phyloP scores from a whole-genome alignment of 2,888 invertebrate species.

The Chrysopilus asiliformis region DNA sequence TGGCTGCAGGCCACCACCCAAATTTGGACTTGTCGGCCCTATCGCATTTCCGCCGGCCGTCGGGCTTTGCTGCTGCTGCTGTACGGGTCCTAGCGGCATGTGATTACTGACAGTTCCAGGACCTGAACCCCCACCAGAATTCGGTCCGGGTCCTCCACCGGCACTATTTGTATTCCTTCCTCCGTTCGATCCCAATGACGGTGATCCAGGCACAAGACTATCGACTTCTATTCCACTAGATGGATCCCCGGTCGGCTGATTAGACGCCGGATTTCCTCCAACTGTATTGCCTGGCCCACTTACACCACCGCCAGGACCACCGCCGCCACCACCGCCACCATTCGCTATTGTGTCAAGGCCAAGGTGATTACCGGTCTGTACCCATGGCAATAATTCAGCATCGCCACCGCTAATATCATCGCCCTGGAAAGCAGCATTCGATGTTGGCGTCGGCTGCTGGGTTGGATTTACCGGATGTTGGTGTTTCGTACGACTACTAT shows the following conservation, averaged over 20 bases:
- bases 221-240: slow-evolving; percentile 11
- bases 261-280: slow-evolving; percentile 3
- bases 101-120: neutral
- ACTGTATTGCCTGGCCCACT: slow-evolving; percentile 11
- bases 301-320: slow-evolving; percentile 19
- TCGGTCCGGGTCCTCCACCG: neutral
- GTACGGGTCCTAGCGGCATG: slow-evolving; percentile 4
- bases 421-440: slow-evolving; percentile 21
- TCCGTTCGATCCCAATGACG: slow-evolving; percentile 6
- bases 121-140: neutral
- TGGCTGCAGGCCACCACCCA: slow-evolving; percentile 40
- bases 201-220: slow-evolving; percentile 13
- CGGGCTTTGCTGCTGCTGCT: slow-evolving; percentile 10
- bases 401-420: slow-evolving; percentile 36
- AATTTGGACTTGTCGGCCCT: slow-evolving; percentile 39
- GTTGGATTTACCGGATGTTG: slow-evolving; percentile 1
- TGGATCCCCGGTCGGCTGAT: neutral
- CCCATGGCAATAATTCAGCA: slow-evolving; percentile 39
- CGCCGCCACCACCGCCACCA: slow-evolving; percentile 16
- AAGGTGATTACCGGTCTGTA: slow-evolving; percentile 28
- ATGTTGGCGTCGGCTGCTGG: slow-evolving; percentile 20
- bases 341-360: slow-evolving; percentile 19
- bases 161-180: neutral
- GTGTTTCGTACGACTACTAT: slow-evolving; percentile 8
- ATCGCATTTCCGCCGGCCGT: slow-evolving; percentile 14